Evolutionary conservation across 2,113 vertebrate genomes (phyloP).

Genomic region (Mustela lutreola): DNA sequence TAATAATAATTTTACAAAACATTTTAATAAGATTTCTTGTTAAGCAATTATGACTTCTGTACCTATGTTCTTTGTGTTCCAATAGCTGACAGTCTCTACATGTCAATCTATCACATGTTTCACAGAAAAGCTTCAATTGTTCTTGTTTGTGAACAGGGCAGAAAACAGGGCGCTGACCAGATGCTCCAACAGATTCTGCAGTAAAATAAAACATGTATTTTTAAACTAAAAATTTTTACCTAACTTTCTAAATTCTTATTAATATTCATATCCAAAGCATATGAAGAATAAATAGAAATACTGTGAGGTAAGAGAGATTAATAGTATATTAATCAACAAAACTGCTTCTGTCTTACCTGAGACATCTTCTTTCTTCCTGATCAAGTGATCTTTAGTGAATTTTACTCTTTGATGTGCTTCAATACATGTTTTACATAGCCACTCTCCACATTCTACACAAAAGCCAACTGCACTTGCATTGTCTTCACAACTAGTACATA

Average conservation of each 20-base stretch:
- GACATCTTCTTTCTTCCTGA: slow-evolving; percentile 97
- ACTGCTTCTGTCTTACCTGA: slow-evolving; percentile 89
- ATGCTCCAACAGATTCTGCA: slow-evolving; percentile 94
- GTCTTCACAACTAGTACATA: slow-evolving; percentile 99
- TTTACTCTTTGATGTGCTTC: slow-evolving; percentile 99
- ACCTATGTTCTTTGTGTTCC: slow-evolving; percentile 99
- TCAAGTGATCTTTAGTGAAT: slow-evolving; percentile 99
- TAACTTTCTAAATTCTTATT: slow-evolving; percentile 61
- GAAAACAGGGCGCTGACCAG: slow-evolving; percentile 97
- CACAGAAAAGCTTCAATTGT: slow-evolving; percentile 98
- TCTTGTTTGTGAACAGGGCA: slow-evolving; percentile 99
- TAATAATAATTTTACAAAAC: slow-evolving; percentile 41
- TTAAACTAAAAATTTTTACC: slow-evolving; percentile 76
- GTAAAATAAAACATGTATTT: slow-evolving; percentile 84
- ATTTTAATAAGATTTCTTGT: slow-evolving; percentile 45
- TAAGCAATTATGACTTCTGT: slow-evolving; percentile 75
- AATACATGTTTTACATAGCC: slow-evolving; percentile 98
- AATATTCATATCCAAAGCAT: slow-evolving; percentile 53
- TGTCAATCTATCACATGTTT: slow-evolving; percentile 98
- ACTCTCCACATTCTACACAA: slow-evolving; percentile 98
- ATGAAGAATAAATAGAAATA: slow-evolving; percentile 53
- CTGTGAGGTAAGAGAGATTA: background rate
- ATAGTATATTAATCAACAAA: background rate
- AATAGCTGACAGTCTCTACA: slow-evolving; percentile 98
- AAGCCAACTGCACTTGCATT: slow-evolving; percentile 97